Evolutionary conservation across 2,797 vertebrate genomes (phyloP), one percentile per base, ranked within the genome.

Genomic region (Neosilurus hyrtlii): DNA sequence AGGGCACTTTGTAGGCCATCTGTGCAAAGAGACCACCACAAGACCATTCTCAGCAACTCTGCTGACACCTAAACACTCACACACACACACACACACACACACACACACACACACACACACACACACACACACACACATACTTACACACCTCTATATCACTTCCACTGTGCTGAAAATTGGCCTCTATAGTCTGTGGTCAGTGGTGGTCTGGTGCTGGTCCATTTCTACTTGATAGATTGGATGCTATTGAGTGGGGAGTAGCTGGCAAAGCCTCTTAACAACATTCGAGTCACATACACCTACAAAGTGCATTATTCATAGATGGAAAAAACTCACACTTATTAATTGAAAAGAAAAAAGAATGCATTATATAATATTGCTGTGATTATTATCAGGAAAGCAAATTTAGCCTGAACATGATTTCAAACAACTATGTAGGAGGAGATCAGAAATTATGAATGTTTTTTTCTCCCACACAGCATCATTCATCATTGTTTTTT

Each of bases 391-490:
- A 65, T 67, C 79, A 49, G 51, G 18, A 85, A 84, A 56, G 78
- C 61, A 79, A 78, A 86, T 84, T 65, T 67, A 86, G 37, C 80
- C 52, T 75, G 80, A 86, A 81, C 61, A 65, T 85, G 84, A 76
- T 78, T 82, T 77, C 72, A 67, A 80, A 82, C 65, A 82, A 67
- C 49, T 79, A 77, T 76, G 86, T 84, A 67, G 84, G 86, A 86
- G 87, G 82, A 56, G 76, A 86, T 86, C 51, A 84, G 37, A 79
- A 85, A 84, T 68, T 73, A 73, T 77, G 70, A 85, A 83, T 77
- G 65, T 77, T 87, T 63, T 8, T 71, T 49, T 81, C 78, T 84
- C 86, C 87, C 84, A 84, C 86, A 61, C 82, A 76, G 71, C 83
- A 79, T 75, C 75, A 56, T 72, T 82, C 54, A 22, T 26, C 59